Evolutionary conservation across 2,797 vertebrate species (phyloP).

Genomic region (Gallinago nigripennis): DNA sequence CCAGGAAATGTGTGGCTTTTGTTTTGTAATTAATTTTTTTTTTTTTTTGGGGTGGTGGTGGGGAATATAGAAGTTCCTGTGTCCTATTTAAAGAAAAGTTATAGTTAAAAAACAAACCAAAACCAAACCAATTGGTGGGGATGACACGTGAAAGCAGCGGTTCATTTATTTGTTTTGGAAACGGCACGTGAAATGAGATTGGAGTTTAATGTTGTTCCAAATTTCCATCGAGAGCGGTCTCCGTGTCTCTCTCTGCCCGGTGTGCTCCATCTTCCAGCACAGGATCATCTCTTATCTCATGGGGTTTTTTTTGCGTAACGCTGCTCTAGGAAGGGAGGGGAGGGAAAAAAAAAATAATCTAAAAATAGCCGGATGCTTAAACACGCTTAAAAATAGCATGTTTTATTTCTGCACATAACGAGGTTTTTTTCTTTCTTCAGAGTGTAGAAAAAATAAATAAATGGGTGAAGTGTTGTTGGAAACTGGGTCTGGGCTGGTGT

Average conservation of each 20-base stretch:
- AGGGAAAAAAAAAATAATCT: neutral
- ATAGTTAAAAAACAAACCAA: slow-evolving; percentile 74
- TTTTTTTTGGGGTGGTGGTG: too few relatives aligned
- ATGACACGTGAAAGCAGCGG: neutral
- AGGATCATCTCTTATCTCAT: neutral
- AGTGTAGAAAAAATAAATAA: neutral
- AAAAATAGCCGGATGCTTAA: neutral
- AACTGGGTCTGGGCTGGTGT: neutral
- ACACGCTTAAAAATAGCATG: neutral
- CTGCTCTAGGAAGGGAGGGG: neutral
- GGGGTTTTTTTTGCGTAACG: neutral
- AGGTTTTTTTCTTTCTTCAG: neutral
- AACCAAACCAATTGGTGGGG: neutral
- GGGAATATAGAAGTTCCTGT: slow-evolving; percentile 82
- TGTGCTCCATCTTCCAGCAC: neutral
- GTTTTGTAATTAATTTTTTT: slow-evolving; percentile 84
- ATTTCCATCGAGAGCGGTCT: neutral
- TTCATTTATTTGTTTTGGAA: slow-evolving; percentile 22
- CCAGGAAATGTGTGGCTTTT: slow-evolving; percentile 81
- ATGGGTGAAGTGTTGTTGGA: neutral
- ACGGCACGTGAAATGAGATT: neutral
- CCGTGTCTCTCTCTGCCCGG: neutral
- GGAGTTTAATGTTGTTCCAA: neutral
- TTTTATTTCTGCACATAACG: neutral
- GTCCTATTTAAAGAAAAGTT: slow-evolving; percentile 92